Conservation (phyloP, 2,888 invertebrate genomes). For the Nineta flava region DNA sequence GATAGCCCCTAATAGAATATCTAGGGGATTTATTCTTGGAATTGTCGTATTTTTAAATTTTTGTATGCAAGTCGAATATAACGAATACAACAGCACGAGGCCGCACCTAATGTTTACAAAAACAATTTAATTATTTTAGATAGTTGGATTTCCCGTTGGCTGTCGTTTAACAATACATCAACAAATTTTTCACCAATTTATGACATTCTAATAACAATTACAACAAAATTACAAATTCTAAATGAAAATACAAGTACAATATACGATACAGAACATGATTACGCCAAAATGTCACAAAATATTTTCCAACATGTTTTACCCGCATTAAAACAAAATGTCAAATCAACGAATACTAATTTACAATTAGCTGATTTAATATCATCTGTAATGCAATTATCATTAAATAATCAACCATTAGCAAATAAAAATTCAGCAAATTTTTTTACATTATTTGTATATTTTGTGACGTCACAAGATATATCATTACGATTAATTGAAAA, state of each 20-base stretch:
- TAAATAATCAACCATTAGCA: background rate
- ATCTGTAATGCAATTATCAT: background rate
- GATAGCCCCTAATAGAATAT: too few species aligned
- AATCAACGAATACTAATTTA: background rate
- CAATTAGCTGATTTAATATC: background rate
- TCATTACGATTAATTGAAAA: background rate
- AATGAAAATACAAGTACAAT: constrained; percentile 7
- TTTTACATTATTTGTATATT: background rate
- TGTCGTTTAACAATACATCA: background rate
- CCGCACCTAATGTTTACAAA: too few species aligned
- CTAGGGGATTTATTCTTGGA: too few species aligned
- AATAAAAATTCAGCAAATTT: constrained; percentile 2
- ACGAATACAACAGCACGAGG: too few species aligned
- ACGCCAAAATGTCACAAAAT: constrained; percentile 12
- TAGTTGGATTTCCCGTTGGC: background rate
- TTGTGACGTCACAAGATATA: background rate
- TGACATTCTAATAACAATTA: constrained; percentile 13
- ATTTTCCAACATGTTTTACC: constrained; percentile 16
- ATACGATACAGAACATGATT: constrained; percentile 6
- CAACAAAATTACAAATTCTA: constrained; percentile 12
- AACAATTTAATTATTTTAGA: background rate
- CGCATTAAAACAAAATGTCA: constrained; percentile 12
- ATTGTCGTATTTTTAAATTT: too few species aligned
- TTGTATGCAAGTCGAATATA: too few species aligned
- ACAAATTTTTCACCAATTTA: constrained; percentile 6